A percentile compares a stretch with the other conserved stretches of the same genome.
These are phyloP conservation scores for Aphidius gifuensis DNA, from an alignment of 1,140 invertebrate genomes.

Conservation along the genomic window DNA sequence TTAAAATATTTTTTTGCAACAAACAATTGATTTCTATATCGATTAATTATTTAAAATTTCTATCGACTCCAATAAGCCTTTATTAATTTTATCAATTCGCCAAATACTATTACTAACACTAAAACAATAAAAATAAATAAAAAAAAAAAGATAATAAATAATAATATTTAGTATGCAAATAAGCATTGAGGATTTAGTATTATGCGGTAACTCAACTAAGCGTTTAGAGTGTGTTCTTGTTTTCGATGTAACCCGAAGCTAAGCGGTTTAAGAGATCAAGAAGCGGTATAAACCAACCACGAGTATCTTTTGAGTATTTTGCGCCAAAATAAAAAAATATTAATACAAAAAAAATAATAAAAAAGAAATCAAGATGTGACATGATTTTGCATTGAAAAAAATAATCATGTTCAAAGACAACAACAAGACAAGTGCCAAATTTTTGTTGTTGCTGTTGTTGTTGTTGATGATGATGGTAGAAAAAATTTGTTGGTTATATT, in stretches of 20 bases:
- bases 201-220: constrained; percentile 40
- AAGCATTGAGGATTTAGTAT: constrained; percentile 39
- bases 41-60: no score
- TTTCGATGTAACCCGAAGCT: constrained; percentile 57
- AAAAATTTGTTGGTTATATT: no score
- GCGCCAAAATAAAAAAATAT: constrained; percentile 33
- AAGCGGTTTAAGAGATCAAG: constrained; percentile 55
- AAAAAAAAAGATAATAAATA: background rate
- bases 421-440: no score
- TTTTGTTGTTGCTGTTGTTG: no score
- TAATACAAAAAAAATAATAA: constrained; percentile 2
- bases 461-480: no score
- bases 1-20: no score
- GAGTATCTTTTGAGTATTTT: constrained; percentile 47
- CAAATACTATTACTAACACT: no score
- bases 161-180: constrained; percentile 34
- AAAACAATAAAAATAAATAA: background rate
- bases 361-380: background rate
- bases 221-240: constrained; percentile 52
- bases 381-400: no score
- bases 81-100: no score
- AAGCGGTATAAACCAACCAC: constrained; percentile 44
- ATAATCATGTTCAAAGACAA: no score
- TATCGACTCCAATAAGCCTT: no score
- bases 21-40: no score